Base-by-base conservation (phyloP, 1,140 invertebrate species). In the Diorhabda sublineata region DNA sequence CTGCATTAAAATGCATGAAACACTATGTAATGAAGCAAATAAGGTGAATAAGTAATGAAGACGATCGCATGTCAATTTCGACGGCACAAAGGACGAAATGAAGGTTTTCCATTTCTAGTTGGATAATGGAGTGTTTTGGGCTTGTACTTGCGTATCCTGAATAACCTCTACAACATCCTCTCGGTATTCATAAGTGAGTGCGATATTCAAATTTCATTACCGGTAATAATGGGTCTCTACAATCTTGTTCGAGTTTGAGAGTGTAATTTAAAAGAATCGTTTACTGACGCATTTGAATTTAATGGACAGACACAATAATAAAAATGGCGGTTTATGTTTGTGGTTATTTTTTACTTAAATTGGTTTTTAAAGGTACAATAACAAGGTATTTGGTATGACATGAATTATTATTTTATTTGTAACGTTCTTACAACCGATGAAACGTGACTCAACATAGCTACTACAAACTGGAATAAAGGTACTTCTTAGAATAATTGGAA, bases 11-110 rank as follows among this genome's bases (percentile, higher is more conserved):
- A 73, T 71, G 65, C 67, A 73, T 62, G 59, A 69, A 64, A 67
- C 58, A 43, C 64, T 57, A 69, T 56, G 68, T 73, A 73, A 73
- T 73, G 70, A 73, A 73, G 61, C 64, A 69, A 71, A 71, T 73
- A 71, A 73, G 63, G 67, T 74, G 73, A 74, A 74, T 74, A 74
- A 74, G 61, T 73, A 74, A 74, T 72, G 71, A 74, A 73, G 69
- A 73, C 69, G 69, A 73, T 74, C 67, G 73, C 71, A 71, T 73
- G 73, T 74, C 73, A 74, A 71, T 74, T 67, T 64, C 61, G 61
- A 64, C 63, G 42, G 42, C 41, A 47, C 45, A 57, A 45, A 52
- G 45, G 41, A 47, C 26, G 45, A 64, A 52, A 52, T n/a, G 47
- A 52, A 52, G 47, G 47, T 52, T 52, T 52, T 52, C 47, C 47